Evolutionary conservation across 92 coral and sea anemone species (phyloP).

Genomic region (Epizoanthus stellaris): DNA sequence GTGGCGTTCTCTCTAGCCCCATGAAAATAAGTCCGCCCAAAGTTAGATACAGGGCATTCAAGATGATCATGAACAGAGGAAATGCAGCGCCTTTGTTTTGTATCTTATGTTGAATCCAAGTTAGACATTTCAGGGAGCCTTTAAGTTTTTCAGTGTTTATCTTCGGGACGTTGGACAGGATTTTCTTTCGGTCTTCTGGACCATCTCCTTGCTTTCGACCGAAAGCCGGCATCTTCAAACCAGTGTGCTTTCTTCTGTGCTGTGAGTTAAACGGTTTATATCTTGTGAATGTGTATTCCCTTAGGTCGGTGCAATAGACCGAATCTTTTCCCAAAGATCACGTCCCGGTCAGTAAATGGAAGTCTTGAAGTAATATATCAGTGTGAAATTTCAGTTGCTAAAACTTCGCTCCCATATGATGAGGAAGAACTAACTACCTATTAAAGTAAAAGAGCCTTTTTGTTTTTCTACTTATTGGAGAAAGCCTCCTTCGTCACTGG

Average conservation of each 20-base stretch:
- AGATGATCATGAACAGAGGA: conserved; percentile 78
- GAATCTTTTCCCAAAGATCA: background rate
- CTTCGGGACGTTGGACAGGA: conserved; percentile 58
- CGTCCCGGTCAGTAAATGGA: background rate
- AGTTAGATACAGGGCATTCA: conserved; percentile 75
- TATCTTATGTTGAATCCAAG: conserved; percentile 77
- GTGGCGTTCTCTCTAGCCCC: conserved; percentile 70
- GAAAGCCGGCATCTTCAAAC: conserved; percentile 47
- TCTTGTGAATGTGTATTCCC: background rate
- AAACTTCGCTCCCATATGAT: background rate
- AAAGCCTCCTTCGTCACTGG: background rate
- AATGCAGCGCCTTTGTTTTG: conserved; percentile 71
- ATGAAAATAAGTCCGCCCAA: conserved; percentile 81
- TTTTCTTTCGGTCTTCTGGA: conserved; percentile 54
- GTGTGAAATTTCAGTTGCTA: background rate
- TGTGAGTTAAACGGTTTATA: too few species aligned
- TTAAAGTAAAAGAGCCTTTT: conserved; percentile 4
- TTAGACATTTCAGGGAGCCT: conserved; percentile 73
- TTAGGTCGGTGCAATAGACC: background rate
- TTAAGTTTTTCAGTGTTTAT: conserved; percentile 67
- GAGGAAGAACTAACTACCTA: background rate
- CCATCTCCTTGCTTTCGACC: conserved; percentile 49
- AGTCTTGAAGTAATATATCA: background rate
- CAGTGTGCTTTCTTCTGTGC: background rate
- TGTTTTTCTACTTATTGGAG: background rate